Base-by-base conservation (phyloP, 2,888 invertebrate species). In the Nineta flava region DNA sequence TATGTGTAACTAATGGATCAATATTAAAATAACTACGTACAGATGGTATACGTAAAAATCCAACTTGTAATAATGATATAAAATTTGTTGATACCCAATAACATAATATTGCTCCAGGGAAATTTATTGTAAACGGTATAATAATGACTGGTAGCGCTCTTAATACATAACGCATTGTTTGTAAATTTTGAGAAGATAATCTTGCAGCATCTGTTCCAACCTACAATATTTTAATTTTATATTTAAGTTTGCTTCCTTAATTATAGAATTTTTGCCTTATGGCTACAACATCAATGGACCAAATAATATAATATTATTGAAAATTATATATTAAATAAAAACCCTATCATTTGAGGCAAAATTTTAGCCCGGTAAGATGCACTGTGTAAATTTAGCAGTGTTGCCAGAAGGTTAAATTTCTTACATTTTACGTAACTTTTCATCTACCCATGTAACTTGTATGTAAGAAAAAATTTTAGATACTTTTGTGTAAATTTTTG, bases 71-170 rank as follows among this genome's bases (percentile, higher is more conserved):
- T 3, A 96, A 65, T 0, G 93, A 91, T 54, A 93, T 79, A 44
- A 86, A 76, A 65, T 96, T 96, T 57, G 83, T 85, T 21, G 87
- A 80, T 13, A 80, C 76, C 95, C 95, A 96, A 62, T 96, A 96
- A 32, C 84, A 81, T 42, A 92, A 71, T 60, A 96, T 82, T 1
- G 86, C 92, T 15, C 87, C 81, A 10, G 92, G 87, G 61, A 95
- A 95, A 62, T 87, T 83, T 42, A 90, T 75, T 9, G 83, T 88
- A 60, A 95, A 83, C 0, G 92, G 87, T 53, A 94, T 76, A 65
- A 88, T 79, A 2, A 84, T 56, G 6, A 93, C 1, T 0, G 95
- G 94, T 54, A 93, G 58, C 0, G 76, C 81, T 53, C 86, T 71
- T 2, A 95, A 62, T 3, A 83, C 67, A 62, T 87, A 87, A 63